These are phyloP conservation scores for Acanthurus tractus DNA, from an alignment of 2,797 vertebrate genomes.

Conservation along the genomic window DNA sequence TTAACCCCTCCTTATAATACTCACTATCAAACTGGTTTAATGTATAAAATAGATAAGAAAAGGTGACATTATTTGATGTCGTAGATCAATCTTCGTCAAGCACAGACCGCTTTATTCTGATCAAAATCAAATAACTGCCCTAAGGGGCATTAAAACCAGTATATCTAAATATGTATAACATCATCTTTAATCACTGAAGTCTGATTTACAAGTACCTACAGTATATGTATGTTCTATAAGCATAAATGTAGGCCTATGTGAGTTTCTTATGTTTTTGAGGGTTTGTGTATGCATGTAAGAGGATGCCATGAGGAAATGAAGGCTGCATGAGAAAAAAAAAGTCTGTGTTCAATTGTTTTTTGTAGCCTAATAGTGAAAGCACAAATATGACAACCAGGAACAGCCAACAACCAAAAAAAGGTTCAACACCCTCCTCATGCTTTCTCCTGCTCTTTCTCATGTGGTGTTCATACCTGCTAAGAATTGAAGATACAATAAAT, in stretches of 20 bases:
- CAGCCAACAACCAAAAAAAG: conserved; percentile 26
- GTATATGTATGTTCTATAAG: not conserved
- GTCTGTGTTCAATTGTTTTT: not conserved
- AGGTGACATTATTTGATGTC: not conserved
- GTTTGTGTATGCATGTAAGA: not conserved
- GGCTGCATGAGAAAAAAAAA: not conserved
- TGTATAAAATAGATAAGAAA: not conserved
- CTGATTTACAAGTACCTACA: not conserved
- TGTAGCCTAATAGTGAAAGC: not conserved
- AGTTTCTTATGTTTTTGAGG: not conserved
- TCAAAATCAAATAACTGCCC: not conserved
- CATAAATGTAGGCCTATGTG: not conserved
- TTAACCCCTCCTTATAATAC: too few relatives aligned
- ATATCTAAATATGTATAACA: not conserved
- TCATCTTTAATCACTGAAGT: not conserved
- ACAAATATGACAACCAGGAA: not conserved
- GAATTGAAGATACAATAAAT: conserved; percentile 47
- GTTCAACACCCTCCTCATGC: not conserved
- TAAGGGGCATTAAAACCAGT: not conserved
- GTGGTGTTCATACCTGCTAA: conserved; percentile 57
- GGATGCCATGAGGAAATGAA: not conserved
- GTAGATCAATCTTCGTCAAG: not conserved
- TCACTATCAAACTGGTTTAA: not conserved
- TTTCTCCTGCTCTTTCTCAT: conserved; percentile 49
- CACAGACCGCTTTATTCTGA: not conserved